Evolutionary conservation across 2,797 vertebrate genomes (phyloP).

Genomic region (Sorex maritimensis): DNA sequence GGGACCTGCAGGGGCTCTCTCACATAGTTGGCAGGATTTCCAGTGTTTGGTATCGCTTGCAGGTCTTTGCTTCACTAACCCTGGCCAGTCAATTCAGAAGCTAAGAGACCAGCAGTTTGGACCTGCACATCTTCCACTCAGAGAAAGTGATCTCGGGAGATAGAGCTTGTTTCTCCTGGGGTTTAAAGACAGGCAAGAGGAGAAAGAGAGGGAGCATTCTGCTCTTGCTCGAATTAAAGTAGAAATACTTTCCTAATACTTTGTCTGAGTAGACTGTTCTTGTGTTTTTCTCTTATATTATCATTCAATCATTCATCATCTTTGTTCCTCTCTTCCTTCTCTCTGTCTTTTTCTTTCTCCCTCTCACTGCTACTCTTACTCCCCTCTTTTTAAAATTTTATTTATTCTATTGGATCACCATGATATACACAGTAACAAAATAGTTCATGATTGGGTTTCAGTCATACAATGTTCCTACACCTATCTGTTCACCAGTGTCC

Average conservation of each 20-base stretch:
- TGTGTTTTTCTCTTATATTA: not conserved
- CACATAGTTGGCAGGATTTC: not conserved
- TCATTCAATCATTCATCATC: not conserved
- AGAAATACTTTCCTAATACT: not conserved
- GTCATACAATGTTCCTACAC: too few species aligned
- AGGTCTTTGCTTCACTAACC: not conserved
- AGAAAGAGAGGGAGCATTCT: fast-evolving
- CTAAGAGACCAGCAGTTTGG: not conserved
- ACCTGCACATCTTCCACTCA: not conserved
- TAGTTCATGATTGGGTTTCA: too few species aligned
- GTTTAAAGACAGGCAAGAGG: not conserved
- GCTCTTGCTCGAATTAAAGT: not conserved
- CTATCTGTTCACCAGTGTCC: too few species aligned
- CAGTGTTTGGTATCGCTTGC: not conserved
- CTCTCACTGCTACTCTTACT: too few species aligned
- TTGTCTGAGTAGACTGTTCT: not conserved
- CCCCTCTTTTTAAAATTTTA: not conserved
- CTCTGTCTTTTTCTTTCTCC: too few species aligned
- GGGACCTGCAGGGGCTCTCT: not conserved
- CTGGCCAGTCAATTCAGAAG: not conserved
- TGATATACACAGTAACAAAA: too few species aligned
- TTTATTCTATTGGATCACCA: too few species aligned
- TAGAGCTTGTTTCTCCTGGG: fast-evolving
- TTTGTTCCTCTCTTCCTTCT: not conserved
- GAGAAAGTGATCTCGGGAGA: not conserved